Conservation (phyloP, 2,888 invertebrate species). For the Drosophila cyrtoloma region DNA sequence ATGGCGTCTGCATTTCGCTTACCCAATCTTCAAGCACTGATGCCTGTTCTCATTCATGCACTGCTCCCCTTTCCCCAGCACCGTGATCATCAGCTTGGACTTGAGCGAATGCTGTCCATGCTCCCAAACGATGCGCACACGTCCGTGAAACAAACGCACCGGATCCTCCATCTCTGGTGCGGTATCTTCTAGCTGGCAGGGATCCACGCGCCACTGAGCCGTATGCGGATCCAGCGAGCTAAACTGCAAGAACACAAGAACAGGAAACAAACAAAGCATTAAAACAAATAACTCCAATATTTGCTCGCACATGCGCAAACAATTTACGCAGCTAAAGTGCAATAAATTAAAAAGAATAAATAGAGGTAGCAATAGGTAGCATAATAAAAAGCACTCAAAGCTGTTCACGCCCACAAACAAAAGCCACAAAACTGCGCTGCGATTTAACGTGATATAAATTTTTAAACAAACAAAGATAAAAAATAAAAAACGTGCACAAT, state of each 20-base stretch:
- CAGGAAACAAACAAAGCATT: neutral
- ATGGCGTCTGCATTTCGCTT: constrained; percentile 25
- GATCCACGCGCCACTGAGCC: constrained; percentile 87
- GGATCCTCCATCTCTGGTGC: constrained; percentile 87
- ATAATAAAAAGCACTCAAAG: constrained; percentile 42
- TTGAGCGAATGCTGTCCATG: constrained; percentile 79
- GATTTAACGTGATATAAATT: constrained; percentile 65
- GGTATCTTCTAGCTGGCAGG: constrained; percentile 85
- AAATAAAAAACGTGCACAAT: constrained; percentile 43
- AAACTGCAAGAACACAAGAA: constrained; percentile 67
- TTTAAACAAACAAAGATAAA: constrained; percentile 53
- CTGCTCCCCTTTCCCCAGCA: constrained; percentile 83
- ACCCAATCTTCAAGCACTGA: constrained; percentile 85
- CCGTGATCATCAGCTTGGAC: constrained; percentile 84
- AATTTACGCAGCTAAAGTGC: constrained; percentile 48
- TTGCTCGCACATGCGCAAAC: constrained; percentile 51
- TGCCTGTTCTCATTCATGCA: constrained; percentile 82
- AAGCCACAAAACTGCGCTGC: neutral
- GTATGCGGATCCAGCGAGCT: constrained; percentile 83
- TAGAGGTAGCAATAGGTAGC: constrained; percentile 2
- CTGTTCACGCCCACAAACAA: constrained; percentile 52
- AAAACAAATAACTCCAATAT: constrained; percentile 27
- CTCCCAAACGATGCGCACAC: constrained; percentile 87
- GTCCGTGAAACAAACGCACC: constrained; percentile 87
- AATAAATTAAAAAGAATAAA: constrained; percentile 14